Evolutionary conservation across 92 coral and sea anemone genomes (phyloP).

Genomic region (Hydrozoanthus gracilis): DNA sequence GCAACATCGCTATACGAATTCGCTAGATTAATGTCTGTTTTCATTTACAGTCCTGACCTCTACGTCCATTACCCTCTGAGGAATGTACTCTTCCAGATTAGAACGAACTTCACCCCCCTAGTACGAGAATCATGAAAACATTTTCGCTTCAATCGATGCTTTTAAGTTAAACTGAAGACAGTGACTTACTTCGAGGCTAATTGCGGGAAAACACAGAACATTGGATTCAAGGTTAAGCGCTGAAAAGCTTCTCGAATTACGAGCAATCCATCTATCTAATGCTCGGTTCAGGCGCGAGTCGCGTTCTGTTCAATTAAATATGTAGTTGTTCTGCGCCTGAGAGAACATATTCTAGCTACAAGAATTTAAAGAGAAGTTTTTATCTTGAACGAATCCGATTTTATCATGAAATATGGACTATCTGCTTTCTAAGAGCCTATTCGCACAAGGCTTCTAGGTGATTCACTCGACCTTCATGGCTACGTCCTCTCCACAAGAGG

Average conservation of each 20-base stretch:
- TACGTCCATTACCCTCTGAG: not conserved
- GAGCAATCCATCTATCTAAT: constrained; percentile 18
- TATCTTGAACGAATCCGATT: not conserved
- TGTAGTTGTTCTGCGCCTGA: constrained; percentile 35
- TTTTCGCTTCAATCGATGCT: constrained; percentile 21
- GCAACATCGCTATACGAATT: not conserved
- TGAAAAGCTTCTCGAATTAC: constrained; percentile 42
- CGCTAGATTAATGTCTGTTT: not conserved
- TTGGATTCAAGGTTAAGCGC: constrained; percentile 27
- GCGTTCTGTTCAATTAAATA: constrained; percentile 49
- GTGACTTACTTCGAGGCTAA: not conserved
- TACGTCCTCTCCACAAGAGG: not conserved
- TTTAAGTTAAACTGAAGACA: not conserved
- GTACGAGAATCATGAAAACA: not conserved
- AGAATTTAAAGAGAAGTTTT: not conserved
- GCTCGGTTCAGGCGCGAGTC: constrained; percentile 28
- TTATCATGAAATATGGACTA: not conserved
- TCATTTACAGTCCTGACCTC: not conserved
- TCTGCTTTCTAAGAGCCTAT: not conserved
- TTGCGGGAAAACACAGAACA: constrained; percentile 19
- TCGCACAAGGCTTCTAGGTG: not conserved
- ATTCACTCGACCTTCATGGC: not conserved
- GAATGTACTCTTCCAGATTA: constrained; percentile 18
- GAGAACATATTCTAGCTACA: constrained; percentile 20
- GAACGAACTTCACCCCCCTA: constrained; percentile 25